Evolutionary conservation across 1,140 invertebrate species (phyloP), one percentile per base, ranked within the genome.

Genomic region (Plectrocnemia conspersa): DNA sequence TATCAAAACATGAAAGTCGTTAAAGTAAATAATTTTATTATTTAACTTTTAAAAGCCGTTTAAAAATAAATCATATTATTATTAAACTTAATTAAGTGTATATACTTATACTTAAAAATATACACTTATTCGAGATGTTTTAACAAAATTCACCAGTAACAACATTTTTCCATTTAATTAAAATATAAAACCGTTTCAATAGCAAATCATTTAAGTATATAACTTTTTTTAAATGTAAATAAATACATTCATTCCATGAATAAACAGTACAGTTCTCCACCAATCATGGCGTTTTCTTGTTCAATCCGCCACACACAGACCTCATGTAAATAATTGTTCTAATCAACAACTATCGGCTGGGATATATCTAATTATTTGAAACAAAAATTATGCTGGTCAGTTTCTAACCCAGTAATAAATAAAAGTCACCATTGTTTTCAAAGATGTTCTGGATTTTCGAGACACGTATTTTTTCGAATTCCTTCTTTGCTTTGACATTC

Each of bases 301-400:
- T 29, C 6, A 5, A 36, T 15, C n/a, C 27, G 27, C 6, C n/a
- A 7, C 27, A 29, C 6, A 29, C 6, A 29, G 6, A 29, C 27
- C n/a, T 29, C 7, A 38, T 7, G 15, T n/a, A n/a, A n/a, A n/a
- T 38, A 38, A 38, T 38, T 38, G 35, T 38, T 38, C 35, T n/a
- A 7, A 7, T 29, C 21, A 21, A 42, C 40, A 22, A 13, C 13
- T 21, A 21, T 18, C 9, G 18, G 18, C 16, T 42, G 18, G 10
- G 18, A 6, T 13, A 18, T 16, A 22, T 22, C 7, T 21, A 42
- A 42, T 42, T 42, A 3, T 13, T 42, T 21, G 15, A 21, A 6
- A 42, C 15, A 15, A 7, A 16, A 42, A 10, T 38, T 9, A 7
- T 6, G 5, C 7, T 9, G 7, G 40, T 6, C 21, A 42, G 13